Conservation (phyloP, 1,140 invertebrate species). For the Apis mellifera region DNA sequence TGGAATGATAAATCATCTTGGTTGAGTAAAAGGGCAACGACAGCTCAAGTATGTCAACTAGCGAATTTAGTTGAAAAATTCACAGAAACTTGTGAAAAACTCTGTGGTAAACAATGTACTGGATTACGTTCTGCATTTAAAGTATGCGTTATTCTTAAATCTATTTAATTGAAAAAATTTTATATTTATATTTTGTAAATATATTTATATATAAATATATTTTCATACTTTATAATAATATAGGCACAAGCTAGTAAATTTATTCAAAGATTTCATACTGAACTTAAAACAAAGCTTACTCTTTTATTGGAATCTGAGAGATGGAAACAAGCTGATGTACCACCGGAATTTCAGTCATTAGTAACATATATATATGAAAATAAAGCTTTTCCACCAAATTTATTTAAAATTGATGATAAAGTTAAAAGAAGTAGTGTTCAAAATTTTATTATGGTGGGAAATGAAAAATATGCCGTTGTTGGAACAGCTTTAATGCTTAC, state of each 20-base stretch:
- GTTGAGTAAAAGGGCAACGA: slow-evolving; percentile 83
- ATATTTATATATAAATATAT: slow-evolving; percentile 7
- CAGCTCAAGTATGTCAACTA: slow-evolving; percentile 90
- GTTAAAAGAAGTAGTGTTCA: slow-evolving; percentile 64
- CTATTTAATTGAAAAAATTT: too few species aligned
- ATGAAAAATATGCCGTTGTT: slow-evolving; percentile 93
- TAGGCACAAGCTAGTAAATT: slow-evolving; percentile 92
- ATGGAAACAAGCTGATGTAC: slow-evolving; percentile 97
- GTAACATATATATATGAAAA: slow-evolving; percentile 81
- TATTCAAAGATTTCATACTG: slow-evolving; percentile 94
- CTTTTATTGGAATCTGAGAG: slow-evolving; percentile 93
- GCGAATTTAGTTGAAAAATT: slow-evolving; percentile 91
- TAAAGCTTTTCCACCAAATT: slow-evolving; percentile 79
- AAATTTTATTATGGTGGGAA: slow-evolving; percentile 86
- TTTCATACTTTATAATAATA: slow-evolving; percentile 28
- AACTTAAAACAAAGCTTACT: slow-evolving; percentile 92
- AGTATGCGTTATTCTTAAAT: slow-evolving; percentile 76
- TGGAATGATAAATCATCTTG: slow-evolving; percentile 79
- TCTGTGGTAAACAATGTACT: slow-evolving; percentile 90
- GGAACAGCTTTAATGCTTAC: slow-evolving; percentile 92
- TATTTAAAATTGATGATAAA: slow-evolving; percentile 71
- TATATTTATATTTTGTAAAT: neutral
- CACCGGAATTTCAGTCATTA: slow-evolving; percentile 91
- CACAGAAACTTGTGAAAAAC: slow-evolving; percentile 87
- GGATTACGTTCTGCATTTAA: slow-evolving; percentile 92